A percentile compares a stretch with the other conserved stretches of the same genome.
These are phyloP conservation scores for Drosophila serrata DNA, from an alignment of 1,140 invertebrate species.

Conservation along the genomic window DNA sequence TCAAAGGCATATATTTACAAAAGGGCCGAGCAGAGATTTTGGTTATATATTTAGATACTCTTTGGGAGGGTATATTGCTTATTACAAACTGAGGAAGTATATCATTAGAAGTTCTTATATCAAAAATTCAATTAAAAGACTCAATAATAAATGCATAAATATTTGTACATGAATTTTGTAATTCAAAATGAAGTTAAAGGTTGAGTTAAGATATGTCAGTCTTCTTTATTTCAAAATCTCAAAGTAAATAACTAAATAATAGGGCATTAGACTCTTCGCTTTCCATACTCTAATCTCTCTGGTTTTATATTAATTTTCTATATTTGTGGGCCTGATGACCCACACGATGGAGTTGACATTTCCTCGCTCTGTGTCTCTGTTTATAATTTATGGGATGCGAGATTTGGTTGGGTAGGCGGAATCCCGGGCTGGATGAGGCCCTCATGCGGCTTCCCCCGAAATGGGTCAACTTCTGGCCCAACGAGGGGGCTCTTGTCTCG, in stretches of 20 bases:
- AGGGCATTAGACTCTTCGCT: constrained; percentile 28
- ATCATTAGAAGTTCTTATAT: too few relatives aligned
- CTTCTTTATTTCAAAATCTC: too few relatives aligned
- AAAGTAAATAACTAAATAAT: too few relatives aligned
- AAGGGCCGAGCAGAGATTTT: background rate
- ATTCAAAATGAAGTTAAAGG: too few relatives aligned
- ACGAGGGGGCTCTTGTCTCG: constrained; percentile 18
- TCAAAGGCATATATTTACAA: constrained; percentile 21
- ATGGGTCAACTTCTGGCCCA: constrained; percentile 50
- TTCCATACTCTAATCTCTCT: too few relatives aligned
- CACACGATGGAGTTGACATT: constrained; percentile 62
- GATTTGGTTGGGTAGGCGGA: constrained; percentile 47
- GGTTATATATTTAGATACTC: background rate
- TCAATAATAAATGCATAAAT: background rate
- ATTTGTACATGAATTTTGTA: too few relatives aligned
- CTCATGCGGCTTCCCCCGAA: constrained; percentile 59
- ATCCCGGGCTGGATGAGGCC: constrained; percentile 20
- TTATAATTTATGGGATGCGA: constrained; percentile 58
- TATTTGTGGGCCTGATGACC: constrained; percentile 63
- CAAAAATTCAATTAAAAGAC: background rate
- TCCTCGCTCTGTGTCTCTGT: constrained; percentile 32
- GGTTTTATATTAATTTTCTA: constrained; percentile 36
- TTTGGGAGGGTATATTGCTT: background rate
- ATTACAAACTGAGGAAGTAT: background rate
- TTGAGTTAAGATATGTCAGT: too few relatives aligned